These are phyloP conservation scores for Euplagia quadripunctaria DNA, from an alignment of 2,888 invertebrate genomes.

Conservation along the genomic window DNA sequence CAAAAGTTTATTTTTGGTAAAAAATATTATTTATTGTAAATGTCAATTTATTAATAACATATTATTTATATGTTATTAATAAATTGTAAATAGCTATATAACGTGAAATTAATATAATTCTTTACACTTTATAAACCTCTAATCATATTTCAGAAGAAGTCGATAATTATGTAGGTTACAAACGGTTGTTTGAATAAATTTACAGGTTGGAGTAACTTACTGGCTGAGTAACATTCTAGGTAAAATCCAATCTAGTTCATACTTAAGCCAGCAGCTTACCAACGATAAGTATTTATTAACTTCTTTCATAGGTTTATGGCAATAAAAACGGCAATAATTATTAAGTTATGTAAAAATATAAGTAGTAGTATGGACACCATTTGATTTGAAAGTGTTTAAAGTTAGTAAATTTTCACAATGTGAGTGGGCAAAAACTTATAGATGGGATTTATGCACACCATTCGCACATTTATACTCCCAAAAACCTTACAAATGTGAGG, in stretches of 20 bases:
- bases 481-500: too few relatives aligned
- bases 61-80: too few relatives aligned
- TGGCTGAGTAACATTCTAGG: not conserved
- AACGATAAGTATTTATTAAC: constrained; percentile 37
- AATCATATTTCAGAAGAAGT: not conserved
- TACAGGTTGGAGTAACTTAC: not conserved
- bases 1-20: too few relatives aligned
- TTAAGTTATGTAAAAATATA: not conserved
- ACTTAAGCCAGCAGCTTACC: constrained; percentile 33
- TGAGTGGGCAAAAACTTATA: not conserved
- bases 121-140: not conserved
- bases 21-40: too few relatives aligned
- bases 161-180: not conserved
- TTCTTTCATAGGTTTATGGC: constrained; percentile 34
- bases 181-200: not conserved
- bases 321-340: too few relatives aligned
- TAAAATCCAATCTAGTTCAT: constrained; percentile 32
- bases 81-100: not conserved
- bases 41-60: too few relatives aligned
- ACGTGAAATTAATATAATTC: not conserved
- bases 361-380: not conserved
- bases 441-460: too few relatives aligned
- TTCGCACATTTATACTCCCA: too few relatives aligned
- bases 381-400: too few relatives aligned
- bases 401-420: too few relatives aligned